Evolutionary conservation across 2,888 invertebrate genomes (phyloP), one percentile per base, ranked within the genome.

Genomic region (Diadegma fenestrale): DNA sequence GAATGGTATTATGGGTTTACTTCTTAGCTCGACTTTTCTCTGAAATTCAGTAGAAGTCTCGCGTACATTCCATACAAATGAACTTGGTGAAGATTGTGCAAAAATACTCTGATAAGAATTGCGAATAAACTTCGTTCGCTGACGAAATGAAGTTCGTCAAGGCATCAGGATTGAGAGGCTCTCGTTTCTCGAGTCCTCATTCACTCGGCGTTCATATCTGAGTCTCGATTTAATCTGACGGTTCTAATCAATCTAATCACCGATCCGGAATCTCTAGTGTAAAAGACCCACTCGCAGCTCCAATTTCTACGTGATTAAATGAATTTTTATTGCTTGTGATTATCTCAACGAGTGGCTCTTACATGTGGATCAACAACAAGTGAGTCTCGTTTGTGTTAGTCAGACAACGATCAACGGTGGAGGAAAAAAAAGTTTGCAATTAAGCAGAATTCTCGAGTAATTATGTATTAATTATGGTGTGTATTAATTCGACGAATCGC

Each of bases 321-420:
- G 12, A 37, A 71, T 71, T 82, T 71, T 76, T 71, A 82, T 82
- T 82, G 69, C 48, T 41, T 54, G 71, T 63, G 48, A 82, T 82
- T 71, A 64, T 37, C 51, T 64, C 64, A 43, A 76, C 30, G 76
- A 69, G 63, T 48, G 48, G 51, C 63, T 43, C 45, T n/a, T 17
- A 41, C 45, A 17, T n/a, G n/a, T 61, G 26, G 3, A 12, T n/a
- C 22, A 14, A 54, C 19, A 37, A 10, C n/a, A 73, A 43, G 26
- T 26, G 43, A 12, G 26, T 1, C 12, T 8, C 17, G 8, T 61
- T 51, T 10, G 6, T 19, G 37, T 30, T 12, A 63, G 43, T 30
- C 41, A 58, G 26, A 73, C 22, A 30, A 61, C 41, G 33, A 58
- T 22, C 8, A 14, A 41, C 73, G 17, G 10, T 58, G 10, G 10